Conservation (phyloP, 2,797 vertebrate species). For the Hydrocynus forskahlii region DNA sequence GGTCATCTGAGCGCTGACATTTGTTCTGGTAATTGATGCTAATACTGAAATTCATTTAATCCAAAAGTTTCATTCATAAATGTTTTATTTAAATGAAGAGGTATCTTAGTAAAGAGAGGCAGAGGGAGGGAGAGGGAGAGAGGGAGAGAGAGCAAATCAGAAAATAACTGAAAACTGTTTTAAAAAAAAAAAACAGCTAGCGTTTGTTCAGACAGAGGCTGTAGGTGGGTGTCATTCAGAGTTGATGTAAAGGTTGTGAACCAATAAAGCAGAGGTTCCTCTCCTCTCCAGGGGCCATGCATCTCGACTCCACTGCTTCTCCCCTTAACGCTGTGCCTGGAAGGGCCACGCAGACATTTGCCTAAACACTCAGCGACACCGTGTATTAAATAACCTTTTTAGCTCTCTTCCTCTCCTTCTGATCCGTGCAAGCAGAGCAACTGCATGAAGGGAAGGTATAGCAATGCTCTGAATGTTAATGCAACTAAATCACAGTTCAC, state of each 20-base stretch:
- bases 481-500: neutral
- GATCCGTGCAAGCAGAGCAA: slow-evolving; percentile 9
- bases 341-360: slow-evolving; percentile 31
- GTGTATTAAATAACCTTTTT: slow-evolving; percentile 23
- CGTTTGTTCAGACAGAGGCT: neutral
- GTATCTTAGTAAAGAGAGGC: no score
- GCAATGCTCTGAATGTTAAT: slow-evolving; percentile 5
- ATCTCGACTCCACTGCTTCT: neutral
- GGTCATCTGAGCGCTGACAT: slow-evolving; percentile 1
- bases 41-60: neutral
- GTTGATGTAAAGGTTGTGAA: slow-evolving; percentile 13
- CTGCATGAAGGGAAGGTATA: neutral
- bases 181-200: neutral
- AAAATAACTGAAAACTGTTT: no score
- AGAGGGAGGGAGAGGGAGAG: no score
- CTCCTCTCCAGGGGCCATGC: neutral
- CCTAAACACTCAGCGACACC: slow-evolving; percentile 15
- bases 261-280: neutral
- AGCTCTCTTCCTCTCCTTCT: slow-evolving; percentile 3
- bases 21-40: slow-evolving; percentile 17
- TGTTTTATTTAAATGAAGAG: no score
- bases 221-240: neutral
- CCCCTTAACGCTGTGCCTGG: neutral
- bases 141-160: no score
- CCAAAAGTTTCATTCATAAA: neutral